Evolutionary conservation across 1,140 invertebrate genomes (phyloP), one percentile per base, ranked within the genome.

Genomic region (Oscheius sp.): DNA sequence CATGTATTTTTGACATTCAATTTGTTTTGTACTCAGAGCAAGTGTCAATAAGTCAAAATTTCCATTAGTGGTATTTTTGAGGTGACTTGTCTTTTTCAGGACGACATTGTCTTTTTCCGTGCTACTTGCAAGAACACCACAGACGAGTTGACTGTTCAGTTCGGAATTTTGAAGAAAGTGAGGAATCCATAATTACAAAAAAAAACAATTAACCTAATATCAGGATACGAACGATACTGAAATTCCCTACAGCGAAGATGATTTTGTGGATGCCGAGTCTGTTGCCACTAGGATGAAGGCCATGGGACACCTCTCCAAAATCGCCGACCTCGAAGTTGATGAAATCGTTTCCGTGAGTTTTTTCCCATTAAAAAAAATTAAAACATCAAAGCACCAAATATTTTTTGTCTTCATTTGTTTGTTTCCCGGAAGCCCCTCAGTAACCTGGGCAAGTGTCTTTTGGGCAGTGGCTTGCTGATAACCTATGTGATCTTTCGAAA

Each of bases 221-320:
- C 52, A 62, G 68, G 45, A 75, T 38, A 61, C 23, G 34, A 72
- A 76, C 58, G 61, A 38, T 1, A 72, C 61, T 15, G 65, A 64
- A 7, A 32, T 66, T n/a, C 68, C 68, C 29, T 71, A 72, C n/a
- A 64, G 52, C 3, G 45, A 77, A 18, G 70, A 76, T n/a, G 74
- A 76, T 32, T 49, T 67, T 4, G 45, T 71, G 3, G 62, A 76
- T 45, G 36, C 38, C 4, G 42, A 76, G 32, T 34, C 55, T 20
- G 68, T 68, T 29, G 65, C 62, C 1, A 76, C 68, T 28, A 42
- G 67, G 42, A 49, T 70, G 73, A 75, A 75, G 68, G 67, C 70
- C 18, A 68, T 74, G 71, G 67, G 65, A 38, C 58, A 67, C 32
- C 45, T 76, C 23, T 26, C 31, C 32, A 38, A 68, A 20, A 68